Base-by-base conservation (phyloP, 1,140 invertebrate species). In the Calycopis cecrops region DNA sequence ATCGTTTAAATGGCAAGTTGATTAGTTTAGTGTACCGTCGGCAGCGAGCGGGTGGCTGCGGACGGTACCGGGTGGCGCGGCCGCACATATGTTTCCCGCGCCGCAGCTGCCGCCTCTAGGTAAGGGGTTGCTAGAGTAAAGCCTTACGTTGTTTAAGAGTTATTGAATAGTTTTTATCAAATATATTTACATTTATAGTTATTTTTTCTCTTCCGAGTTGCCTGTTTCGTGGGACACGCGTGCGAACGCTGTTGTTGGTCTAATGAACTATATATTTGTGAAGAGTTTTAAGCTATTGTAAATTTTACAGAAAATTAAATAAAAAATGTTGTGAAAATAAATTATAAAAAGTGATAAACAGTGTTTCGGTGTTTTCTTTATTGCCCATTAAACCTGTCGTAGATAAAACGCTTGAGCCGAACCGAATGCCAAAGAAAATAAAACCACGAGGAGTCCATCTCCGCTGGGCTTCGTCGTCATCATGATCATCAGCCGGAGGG, bases 251-350 rank as follows among this genome's bases (percentile, higher is more conserved):
- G 69, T 76, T 84, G 76, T 82, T 82, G 62, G 76, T 73, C 73
- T 76, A 79, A 69, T 73, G 73, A 73, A 73, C 64, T 76, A 76
- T 85, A 82, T 83, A 83, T 87, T 87, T 87, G 84, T 87, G 84
- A 87, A 74, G 76, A 85, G 79, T 85, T 82, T 85, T 84, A 87
- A 85, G 83, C 79, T 85, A 87, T 84, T 84, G 84, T 87, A 87
- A 87, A 87, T 87, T 87, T 87, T 87, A 85, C 84, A 87, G 81
- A 87, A 87, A 85, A 85, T 71, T 81, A 84, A 82, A 80, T 80
- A 83, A 87, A 84, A 85, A 85, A 87, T 84, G 83, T 86, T 86
- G 81, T 84, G 81, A 87, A 87, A 87, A 83, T 81, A 84, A 86
- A 83, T 80, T 83, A 82, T 83, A 85, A 87, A 87, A 85, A 87